Percentiles rank a stretch among this genome's conserved stretches.
These are phyloP conservation scores for Isichthys henryi DNA, from an alignment of 2,113 vertebrate species.

Conservation along the genomic window DNA sequence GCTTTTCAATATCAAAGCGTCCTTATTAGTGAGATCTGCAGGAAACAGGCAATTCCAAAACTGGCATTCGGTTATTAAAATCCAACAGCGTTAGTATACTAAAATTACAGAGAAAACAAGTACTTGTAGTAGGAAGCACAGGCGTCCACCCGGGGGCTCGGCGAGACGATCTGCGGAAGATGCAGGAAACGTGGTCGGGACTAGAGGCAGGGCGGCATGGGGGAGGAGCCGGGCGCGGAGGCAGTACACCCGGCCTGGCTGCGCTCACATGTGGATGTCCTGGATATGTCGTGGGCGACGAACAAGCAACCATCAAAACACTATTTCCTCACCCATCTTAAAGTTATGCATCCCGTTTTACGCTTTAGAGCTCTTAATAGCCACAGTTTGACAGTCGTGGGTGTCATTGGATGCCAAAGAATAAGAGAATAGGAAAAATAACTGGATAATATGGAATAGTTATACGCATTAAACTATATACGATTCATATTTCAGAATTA, in stretches of 20 bases:
- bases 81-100: conserved; percentile 3
- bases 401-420: not conserved
- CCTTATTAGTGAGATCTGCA: not conserved
- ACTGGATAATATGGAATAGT: not conserved
- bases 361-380: not conserved
- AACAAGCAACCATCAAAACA: not conserved
- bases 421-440: not conserved
- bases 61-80: conserved; percentile 9
- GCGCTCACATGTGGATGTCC: conserved; percentile 12
- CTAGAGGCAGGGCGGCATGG: conserved; percentile 38
- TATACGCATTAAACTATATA: not conserved
- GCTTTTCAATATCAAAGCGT: conserved; percentile 42
- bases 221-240: conserved; percentile 31
- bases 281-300: not conserved
- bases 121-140: not conserved
- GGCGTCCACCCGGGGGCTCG: not conserved
- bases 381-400: not conserved
- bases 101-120: not conserved
- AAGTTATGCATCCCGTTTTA: not conserved
- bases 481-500: not conserved
- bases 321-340: not conserved
- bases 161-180: conserved; percentile 3
- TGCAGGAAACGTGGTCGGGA: conserved; percentile 9
- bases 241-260: conserved; percentile 21
- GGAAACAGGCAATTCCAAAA: not conserved